phyloP scores from a whole-genome alignment of 1,140 invertebrate species.

The Drosophila pseudoobscura region DNA sequence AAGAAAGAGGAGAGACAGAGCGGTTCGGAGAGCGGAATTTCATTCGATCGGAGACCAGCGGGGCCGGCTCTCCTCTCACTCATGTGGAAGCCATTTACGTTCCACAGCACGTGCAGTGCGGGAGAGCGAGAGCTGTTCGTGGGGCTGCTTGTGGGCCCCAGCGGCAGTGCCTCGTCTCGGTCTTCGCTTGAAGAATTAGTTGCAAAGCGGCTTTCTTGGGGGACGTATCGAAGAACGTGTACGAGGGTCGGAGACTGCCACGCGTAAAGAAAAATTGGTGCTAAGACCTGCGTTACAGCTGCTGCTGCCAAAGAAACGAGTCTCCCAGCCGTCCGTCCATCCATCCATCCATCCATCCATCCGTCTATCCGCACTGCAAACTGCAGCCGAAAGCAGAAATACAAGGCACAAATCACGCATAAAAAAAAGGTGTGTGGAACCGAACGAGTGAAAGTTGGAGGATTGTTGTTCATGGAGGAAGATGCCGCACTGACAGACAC shows the following conservation, averaged over 20 bases:
- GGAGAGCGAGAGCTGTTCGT: conserved; percentile 13
- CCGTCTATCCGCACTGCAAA: background rate
- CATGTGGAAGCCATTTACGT: conserved; percentile 46
- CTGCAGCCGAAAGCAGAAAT: conserved; percentile 27
- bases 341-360: background rate
- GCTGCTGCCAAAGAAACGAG: too few relatives aligned
- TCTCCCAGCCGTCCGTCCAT: background rate
- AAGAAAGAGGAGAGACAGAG: conserved; percentile 21
- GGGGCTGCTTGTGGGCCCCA: background rate
- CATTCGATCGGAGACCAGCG: conserved; percentile 16
- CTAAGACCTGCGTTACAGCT: conserved; percentile 43
- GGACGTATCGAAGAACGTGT: conserved; percentile 50
- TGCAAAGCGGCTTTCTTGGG: conserved; percentile 74
- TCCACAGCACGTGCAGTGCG: conserved; percentile 68
- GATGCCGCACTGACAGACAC: conserved; percentile 12
- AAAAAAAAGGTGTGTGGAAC: conserved; percentile 59
- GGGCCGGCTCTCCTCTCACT: background rate
- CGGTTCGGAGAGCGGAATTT: conserved; percentile 4
- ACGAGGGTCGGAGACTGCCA: conserved; percentile 47
- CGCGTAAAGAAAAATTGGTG: conserved; percentile 72
- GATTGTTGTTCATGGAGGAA: conserved; percentile 6
- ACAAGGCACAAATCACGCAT: conserved; percentile 44
- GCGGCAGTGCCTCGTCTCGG: conserved; percentile 19
- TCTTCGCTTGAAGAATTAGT: conserved; percentile 69
- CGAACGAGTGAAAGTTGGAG: conserved; percentile 63